phyloP scores from a whole-genome alignment of 2,888 invertebrate species.

The Blera fallax region DNA sequence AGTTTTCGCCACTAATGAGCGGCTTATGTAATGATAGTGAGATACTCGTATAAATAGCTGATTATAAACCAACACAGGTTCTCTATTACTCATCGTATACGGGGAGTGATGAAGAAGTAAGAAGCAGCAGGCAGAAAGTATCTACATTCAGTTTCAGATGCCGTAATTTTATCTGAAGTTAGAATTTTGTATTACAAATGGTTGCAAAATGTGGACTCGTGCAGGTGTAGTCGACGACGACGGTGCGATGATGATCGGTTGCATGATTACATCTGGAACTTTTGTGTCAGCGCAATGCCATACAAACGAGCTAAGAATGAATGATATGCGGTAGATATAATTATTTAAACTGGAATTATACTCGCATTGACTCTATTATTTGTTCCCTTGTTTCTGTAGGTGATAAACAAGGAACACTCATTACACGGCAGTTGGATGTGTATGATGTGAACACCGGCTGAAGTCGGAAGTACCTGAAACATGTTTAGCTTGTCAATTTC shows the following conservation, averaged over 20 bases:
- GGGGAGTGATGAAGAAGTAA: no score
- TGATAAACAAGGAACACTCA: slow-evolving; percentile 4
- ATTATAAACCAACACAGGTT: slow-evolving; percentile 18
- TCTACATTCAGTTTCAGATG: slow-evolving; percentile 25
- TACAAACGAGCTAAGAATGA: slow-evolving; percentile 16
- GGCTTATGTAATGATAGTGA: slow-evolving; percentile 35
- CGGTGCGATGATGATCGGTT: slow-evolving; percentile 47
- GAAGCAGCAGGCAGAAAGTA: neutral
- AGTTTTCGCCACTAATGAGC: slow-evolving; percentile 43
- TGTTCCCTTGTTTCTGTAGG: slow-evolving; percentile 23
- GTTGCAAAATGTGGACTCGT: slow-evolving; percentile 12
- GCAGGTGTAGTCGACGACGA: neutral
- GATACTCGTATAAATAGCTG: slow-evolving; percentile 21
- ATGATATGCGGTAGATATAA: slow-evolving; percentile 18
- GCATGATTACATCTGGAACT: slow-evolving; percentile 51
- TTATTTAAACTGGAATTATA: slow-evolving; percentile 47
- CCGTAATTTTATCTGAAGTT: slow-evolving; percentile 46
- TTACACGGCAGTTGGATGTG: neutral
- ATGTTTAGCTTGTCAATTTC: no score
- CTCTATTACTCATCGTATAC: slow-evolving; percentile 7
- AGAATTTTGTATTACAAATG: slow-evolving; percentile 43
- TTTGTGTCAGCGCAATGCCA: slow-evolving; percentile 16
- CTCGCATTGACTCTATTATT: slow-evolving; percentile 36
- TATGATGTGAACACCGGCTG: neutral
- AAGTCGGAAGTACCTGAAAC: no score